Evolutionary conservation across 23 tunicate genomes (phyloP).

Genomic region (Trididemnum miniatum): DNA sequence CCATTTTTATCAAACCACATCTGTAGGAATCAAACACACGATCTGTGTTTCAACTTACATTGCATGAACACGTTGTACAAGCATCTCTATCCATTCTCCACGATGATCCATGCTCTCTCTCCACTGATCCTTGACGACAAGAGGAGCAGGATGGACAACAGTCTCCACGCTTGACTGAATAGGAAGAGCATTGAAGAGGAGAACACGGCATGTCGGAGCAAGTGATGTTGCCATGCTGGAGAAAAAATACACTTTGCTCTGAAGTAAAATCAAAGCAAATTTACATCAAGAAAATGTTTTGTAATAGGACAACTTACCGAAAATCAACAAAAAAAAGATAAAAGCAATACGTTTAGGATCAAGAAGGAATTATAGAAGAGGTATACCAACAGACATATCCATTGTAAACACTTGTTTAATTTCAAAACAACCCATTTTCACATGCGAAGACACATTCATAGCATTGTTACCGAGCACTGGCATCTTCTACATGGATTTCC

Average conservation of each 20-base stretch:
- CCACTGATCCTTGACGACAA: conserved; percentile 43
- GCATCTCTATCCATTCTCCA: conserved; percentile 62
- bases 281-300: no score
- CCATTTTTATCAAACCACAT: no score
- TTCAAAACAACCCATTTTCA: no score
- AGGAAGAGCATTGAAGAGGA: conserved; percentile 29
- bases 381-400: no score
- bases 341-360: background rate
- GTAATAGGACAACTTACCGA: no score
- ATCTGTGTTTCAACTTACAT: conserved; percentile 36
- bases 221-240: conserved; percentile 69
- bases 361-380: background rate
- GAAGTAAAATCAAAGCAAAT: no score
- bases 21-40: no score
- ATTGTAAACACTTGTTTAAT: no score
- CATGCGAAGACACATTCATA: no score
- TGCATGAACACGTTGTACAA: conserved; percentile 75
- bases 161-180: conserved; percentile 34
- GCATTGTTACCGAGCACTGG: conserved; percentile 57
- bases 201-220: conserved; percentile 49
- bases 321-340: no score
- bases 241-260: no score
- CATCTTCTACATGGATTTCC: conserved; percentile 55
- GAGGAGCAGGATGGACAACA: conserved; percentile 74
- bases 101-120: conserved; percentile 47